Evolutionary conservation across 2,888 invertebrate genomes (phyloP), one percentile per base, ranked within the genome.

Genomic region (Mimumesa dahlbomi): DNA sequence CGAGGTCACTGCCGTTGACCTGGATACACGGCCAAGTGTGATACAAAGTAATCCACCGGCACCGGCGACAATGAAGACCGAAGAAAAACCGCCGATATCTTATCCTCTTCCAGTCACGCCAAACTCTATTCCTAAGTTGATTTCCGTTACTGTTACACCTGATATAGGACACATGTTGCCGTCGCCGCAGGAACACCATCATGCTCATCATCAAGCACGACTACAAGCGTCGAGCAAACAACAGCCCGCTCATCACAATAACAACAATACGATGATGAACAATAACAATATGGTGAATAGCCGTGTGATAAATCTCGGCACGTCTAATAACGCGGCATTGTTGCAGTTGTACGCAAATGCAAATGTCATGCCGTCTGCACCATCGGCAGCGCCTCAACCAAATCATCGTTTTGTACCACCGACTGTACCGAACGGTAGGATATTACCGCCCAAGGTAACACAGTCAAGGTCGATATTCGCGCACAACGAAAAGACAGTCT

Each of bases 1-100:
- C 2, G 95, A 95, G 84, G 95, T 95, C 1, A 95, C 95, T 0
- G 93, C 95, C 0, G 92, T 95, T 19, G 87, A 90, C 22, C 71
- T 87, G 70, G 87, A 88, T 42, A 68, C 64, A 83, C 14, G 91
- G 85, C 87, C 91, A 84, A 31, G 90, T 88, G 43, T 92, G 82
- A 91, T 91, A 0, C 92, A 91, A 67, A 91, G 91, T 0, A 91
- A 90, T 16, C 36, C 79, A 3, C 88, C 91, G 5, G 40, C 59
- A 0, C 72, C 75, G 0, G 84, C 90, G 0, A 90, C 89, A 1
- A 88, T 90, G 0, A 87, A 90, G 73, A 90, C 88, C 0, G 84
- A 88, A 50, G 87, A 79, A 52, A 87, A 73, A n/a, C 42, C 76
- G 13, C 63, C 77, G 18, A 67, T 67, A 54, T 67, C 74, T 5